Base-by-base conservation (phyloP, 2,888 invertebrate genomes). In the Calephelis perditalis region DNA sequence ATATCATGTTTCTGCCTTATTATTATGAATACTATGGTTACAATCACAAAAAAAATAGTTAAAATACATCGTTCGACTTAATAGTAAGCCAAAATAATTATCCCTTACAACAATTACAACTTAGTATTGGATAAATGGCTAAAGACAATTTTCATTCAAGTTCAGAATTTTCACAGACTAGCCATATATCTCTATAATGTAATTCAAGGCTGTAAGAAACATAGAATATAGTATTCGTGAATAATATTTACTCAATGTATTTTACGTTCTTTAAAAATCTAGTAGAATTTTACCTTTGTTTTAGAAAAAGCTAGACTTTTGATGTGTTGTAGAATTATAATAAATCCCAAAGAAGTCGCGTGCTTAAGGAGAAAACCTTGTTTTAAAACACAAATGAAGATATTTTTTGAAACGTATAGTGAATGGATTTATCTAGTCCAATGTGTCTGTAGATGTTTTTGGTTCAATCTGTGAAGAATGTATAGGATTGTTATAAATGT, bases 391-490 rank as follows among this genome's bases (percentile, higher is more conserved):
- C 83, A 76, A 79, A 77, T 78, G 73, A 71, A 70, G 70, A 83
- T 86, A 87, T 87, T 87, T 86, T 86, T 86, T 83, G 86, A 87
- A 79, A 81, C 77, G 73, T 87, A 81, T 87, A 86, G 84, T 75
- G 72, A 46, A 68, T 75, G 74, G 75, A 71, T 72, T 63, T 71
- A 68, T 68, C 66, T 71, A 70, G 73, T 79, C 81, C 79, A 77
- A 77, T 64, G 57, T 71, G 62, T 75, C 70, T 74, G 73, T 73
- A 71, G 75, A 69, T 75, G 70, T 68, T 72, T 75, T 72, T 68
- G 63, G 68, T 72, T 61, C 37, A 61, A 65, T 66, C 62, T 65
- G 66, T 66, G 65, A 62, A 61, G 59, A 62, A 63, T 64, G 63
- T 58, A 55, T 67, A 64, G 65, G 63, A 57, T 47, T 61, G 61